A percentile compares a stretch with the other conserved stretches of the same genome.
Evolutionary conservation across 2,888 invertebrate genomes (phyloP).

Genomic region (Spisula subtruncata): DNA sequence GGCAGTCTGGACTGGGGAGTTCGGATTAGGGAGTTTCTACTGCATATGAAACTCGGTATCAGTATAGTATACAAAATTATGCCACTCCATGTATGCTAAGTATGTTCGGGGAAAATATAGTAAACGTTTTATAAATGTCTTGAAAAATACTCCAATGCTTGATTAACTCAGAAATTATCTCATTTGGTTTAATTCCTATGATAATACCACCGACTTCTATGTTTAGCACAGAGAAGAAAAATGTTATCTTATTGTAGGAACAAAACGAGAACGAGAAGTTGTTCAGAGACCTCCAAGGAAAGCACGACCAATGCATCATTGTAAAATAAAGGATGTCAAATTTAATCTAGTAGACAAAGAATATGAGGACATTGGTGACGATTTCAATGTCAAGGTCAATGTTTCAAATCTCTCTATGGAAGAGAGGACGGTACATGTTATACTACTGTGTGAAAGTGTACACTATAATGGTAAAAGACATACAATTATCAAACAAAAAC

Average conservation of each 20-base stretch:
- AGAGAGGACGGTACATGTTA: slow-evolving; percentile 63
- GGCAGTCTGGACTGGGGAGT: no score
- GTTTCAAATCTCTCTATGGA: slow-evolving; percentile 62
- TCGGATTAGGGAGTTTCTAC: no score
- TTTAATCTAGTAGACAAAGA: slow-evolving; percentile 71
- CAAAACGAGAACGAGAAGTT: slow-evolving; percentile 50
- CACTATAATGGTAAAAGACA: slow-evolving; percentile 73
- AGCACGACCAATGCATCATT: slow-evolving; percentile 54
- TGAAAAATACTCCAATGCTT: no score
- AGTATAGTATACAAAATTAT: no score
- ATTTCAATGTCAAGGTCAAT: slow-evolving; percentile 67
- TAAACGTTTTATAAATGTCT: no score
- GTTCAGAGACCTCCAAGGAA: slow-evolving; percentile 38
- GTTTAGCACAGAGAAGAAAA: no score
- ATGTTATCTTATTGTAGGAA: slow-evolving; percentile 38
- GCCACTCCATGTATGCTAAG: no score
- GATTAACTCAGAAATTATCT: no score
- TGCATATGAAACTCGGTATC: no score
- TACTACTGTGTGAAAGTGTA: slow-evolving; percentile 70
- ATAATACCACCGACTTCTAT: no score
- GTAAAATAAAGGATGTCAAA: slow-evolving; percentile 69
- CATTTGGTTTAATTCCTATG: no score
- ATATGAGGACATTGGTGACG: slow-evolving; percentile 69
- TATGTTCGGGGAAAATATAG: no score
- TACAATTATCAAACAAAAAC: slow-evolving; percentile 65